phyloP scores from a whole-genome alignment of 2,888 invertebrate species.

The Himalopsyche anomala region DNA sequence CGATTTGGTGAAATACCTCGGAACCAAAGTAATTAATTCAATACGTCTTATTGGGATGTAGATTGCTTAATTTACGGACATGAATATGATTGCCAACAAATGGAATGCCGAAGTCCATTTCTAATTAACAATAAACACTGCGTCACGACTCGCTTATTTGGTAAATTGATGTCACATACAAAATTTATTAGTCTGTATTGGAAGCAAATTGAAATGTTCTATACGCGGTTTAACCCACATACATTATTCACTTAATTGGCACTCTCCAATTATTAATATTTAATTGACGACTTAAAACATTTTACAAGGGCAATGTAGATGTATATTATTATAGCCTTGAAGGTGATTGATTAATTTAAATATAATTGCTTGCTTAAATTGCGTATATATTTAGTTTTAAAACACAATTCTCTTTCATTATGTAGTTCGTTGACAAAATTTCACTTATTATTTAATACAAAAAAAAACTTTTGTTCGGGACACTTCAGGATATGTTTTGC shows the following conservation, averaged over 20 bases:
- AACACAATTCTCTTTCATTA: too few species aligned
- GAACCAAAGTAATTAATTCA: neutral
- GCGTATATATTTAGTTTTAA: too few species aligned
- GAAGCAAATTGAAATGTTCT: conserved; percentile 38
- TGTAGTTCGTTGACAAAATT: too few species aligned
- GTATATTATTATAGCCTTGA: too few species aligned
- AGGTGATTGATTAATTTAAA: too few species aligned
- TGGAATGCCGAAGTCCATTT: conserved; percentile 3
- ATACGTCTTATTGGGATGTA: conserved; percentile 6
- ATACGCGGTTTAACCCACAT: conserved; percentile 12
- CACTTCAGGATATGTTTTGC: too few species aligned
- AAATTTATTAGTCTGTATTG: conserved; percentile 37
- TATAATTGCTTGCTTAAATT: too few species aligned
- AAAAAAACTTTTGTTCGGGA: too few species aligned
- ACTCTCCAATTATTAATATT: conserved; percentile 6
- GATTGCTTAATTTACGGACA: conserved; percentile 14
- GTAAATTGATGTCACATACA: conserved; percentile 29
- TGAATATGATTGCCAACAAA: conserved; percentile 36
- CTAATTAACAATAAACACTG: conserved; percentile 35
- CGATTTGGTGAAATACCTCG: too few species aligned
- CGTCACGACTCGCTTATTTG: neutral
- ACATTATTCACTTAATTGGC: conserved; percentile 3
- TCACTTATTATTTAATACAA: too few species aligned
- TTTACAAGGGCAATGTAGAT: too few species aligned
- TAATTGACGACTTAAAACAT: too few species aligned